A percentile compares a stretch with the other conserved stretches of the same genome.
phyloP scores from a whole-genome alignment of 2,113 vertebrate species.

The Motacilla alba region DNA sequence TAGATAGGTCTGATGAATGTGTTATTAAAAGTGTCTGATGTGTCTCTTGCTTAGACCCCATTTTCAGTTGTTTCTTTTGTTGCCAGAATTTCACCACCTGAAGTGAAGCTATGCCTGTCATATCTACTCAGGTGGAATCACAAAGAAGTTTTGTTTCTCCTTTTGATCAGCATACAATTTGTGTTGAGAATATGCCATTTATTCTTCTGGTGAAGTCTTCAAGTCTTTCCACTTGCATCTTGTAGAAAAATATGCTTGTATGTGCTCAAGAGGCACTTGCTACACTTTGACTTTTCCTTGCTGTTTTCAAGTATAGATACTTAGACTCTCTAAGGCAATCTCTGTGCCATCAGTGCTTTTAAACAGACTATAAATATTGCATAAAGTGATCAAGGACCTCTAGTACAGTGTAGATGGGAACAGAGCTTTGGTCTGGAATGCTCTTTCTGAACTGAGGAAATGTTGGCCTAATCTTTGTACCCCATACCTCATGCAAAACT shows the following conservation, averaged over 20 bases:
- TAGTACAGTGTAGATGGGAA: not conserved
- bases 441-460: not conserved
- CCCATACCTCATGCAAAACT: not conserved
- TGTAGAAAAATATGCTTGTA: not conserved
- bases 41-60: not conserved
- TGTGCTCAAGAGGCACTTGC: not conserved
- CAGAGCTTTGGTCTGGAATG: not conserved
- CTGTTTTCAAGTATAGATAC: not conserved
- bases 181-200: not conserved
- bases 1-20: not conserved
- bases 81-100: not conserved
- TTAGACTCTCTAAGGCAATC: not conserved
- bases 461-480: not conserved
- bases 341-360: not conserved
- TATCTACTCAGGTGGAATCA: not conserved
- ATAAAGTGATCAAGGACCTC: not conserved
- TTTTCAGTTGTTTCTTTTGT: not conserved
- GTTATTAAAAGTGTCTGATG: not conserved
- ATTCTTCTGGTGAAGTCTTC: not conserved
- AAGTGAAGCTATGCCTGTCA: not conserved
- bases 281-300: not conserved
- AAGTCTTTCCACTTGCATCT: not conserved
- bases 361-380: not conserved
- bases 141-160: not conserved
- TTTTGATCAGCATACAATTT: not conserved